A percentile compares a stretch with the other conserved stretches of the same genome.
These are phyloP conservation scores for Zoanthus solanderi DNA, from an alignment of 92 coral and sea anemone species.

Conservation along the genomic window DNA sequence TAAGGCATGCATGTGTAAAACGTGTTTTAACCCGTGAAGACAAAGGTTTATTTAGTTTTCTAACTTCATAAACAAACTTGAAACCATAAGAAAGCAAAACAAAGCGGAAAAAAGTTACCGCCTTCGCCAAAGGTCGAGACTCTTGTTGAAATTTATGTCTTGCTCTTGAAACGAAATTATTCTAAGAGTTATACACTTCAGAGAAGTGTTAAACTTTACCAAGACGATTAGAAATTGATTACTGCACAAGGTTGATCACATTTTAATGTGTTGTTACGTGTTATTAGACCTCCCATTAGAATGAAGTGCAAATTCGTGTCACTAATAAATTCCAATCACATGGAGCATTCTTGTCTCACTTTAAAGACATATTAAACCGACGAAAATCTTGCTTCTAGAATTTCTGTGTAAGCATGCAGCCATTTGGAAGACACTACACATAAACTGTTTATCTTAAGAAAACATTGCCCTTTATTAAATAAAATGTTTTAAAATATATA, in stretches of 20 bases:
- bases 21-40: background rate
- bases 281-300: background rate
- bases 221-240: background rate
- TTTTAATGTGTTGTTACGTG: constrained; percentile 1
- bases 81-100: background rate
- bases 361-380: background rate
- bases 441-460: too few relatives aligned
- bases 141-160: background rate
- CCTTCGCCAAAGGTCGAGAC: background rate
- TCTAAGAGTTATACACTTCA: background rate
- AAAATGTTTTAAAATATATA: too few relatives aligned
- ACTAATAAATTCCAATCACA: background rate
- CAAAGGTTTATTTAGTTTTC: background rate
- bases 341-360: background rate
- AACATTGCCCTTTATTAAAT: too few relatives aligned
- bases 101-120: background rate
- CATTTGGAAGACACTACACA: background rate
- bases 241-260: background rate
- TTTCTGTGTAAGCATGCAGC: background rate
- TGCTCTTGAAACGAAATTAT: background rate
- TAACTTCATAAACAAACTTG: background rate
- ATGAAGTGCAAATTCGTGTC: background rate
- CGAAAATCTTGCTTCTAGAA: background rate
- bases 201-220: background rate
- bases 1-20: too few relatives aligned